phyloP scores from a whole-genome alignment of 30 jellyfish, hydroid and myxozoan species.

The Pelagia noctiluca region DNA sequence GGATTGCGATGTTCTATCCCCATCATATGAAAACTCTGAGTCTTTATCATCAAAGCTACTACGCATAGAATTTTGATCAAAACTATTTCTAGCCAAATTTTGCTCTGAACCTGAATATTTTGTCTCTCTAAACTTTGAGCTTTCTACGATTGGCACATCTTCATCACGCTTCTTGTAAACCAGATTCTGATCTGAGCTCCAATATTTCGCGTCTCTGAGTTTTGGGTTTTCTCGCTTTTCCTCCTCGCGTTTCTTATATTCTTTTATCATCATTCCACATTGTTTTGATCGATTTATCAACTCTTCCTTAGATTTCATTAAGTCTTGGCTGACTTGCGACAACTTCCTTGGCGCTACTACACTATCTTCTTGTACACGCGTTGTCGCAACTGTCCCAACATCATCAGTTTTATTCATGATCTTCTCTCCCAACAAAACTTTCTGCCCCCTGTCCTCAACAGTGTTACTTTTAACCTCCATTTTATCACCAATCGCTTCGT shows the following conservation, averaged over 20 bases:
- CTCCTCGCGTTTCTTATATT: slow-evolving; percentile 47
- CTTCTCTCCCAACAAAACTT: too few species aligned
- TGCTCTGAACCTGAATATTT: too few species aligned
- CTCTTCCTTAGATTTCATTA: slow-evolving; percentile 78
- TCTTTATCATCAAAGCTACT: background rate
- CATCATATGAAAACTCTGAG: background rate
- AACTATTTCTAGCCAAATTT: too few species aligned
- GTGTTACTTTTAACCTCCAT: too few species aligned
- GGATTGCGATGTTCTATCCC: background rate
- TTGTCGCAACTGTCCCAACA: too few species aligned
- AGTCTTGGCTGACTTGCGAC: slow-evolving; percentile 43
- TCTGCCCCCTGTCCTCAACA: too few species aligned
- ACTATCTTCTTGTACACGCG: slow-evolving; percentile 41
- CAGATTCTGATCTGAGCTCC: too few species aligned
- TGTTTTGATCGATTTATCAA: slow-evolving; percentile 65
- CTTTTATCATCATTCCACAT: slow-evolving; percentile 58
- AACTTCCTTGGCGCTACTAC: slow-evolving; percentile 33
- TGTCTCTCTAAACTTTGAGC: too few species aligned
- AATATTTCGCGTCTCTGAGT: background rate
- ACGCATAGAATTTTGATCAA: background rate
- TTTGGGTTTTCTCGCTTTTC: slow-evolving; percentile 5
- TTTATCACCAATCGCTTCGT: too few species aligned
- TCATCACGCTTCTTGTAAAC: too few species aligned
- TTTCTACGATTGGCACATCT: too few species aligned
- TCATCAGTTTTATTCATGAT: too few species aligned